Evolutionary conservation across 2,797 vertebrate genomes (phyloP), one percentile per base, ranked within the genome.

Genomic region (Otolemur crassicaudatus): DNA sequence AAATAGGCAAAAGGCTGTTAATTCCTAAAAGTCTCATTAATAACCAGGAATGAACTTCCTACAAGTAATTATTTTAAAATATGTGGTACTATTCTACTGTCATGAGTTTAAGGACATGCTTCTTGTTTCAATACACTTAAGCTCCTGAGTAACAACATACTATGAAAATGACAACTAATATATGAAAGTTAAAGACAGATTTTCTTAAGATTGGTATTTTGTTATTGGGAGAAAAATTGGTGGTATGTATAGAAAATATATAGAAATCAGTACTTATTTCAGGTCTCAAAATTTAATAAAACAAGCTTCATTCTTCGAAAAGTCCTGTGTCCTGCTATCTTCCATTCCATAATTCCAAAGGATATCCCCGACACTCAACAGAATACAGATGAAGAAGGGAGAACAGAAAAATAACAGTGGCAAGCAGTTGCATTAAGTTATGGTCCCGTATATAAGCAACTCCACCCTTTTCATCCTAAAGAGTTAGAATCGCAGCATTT

Each of bases 1-100:
- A 94, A 94, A 75, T 3, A 91, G 72, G 82, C 53, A 25, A 88
- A 95, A 90, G 25, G 25, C 34, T 75, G n/a, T 81, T 91, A 67
- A 61, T 61, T 72, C 49, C 60, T 76, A 73, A n/a, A 92, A 93
- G 81, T 84, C 81, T 83, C 72, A 93, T 77, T 92, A 89, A 93
- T 60, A 92, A 16, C 49, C 29, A 80, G 31, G 53, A 95, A 92
- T 81, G 67, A 43, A 93, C 80, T 85, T 91, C 14, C 25, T 70
- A 69, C 4, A 65, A 91, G 17, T 27, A 87, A 87, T 84, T 84
- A 95, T 56, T 77, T 75, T 56, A 75, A 87, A 87, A 43, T 72
- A 89, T 19, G n/a, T 76, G 60, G 8, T 56, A 65, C 43, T 72
- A 61, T 56, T 85, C 80, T 8, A 56, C 3, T 70, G 34, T 65